phyloP scores from a whole-genome alignment of 1,140 invertebrate genomes.

The Hylaeus anthracinus region DNA sequence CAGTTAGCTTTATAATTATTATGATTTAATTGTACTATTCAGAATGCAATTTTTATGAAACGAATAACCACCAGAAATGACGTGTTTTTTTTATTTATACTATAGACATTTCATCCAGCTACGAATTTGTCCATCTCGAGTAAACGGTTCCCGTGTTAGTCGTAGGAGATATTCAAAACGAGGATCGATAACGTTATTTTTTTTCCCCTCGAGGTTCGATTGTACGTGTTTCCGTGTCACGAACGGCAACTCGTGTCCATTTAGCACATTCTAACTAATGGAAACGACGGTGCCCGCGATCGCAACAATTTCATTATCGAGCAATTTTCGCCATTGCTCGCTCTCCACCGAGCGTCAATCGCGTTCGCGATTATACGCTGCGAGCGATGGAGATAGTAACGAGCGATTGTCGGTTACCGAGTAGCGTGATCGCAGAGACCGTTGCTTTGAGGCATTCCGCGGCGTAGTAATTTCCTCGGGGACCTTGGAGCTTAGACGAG shows the following conservation, averaged over 20 bases:
- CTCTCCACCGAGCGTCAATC: neutral
- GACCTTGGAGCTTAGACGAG: neutral
- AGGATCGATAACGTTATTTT: conserved; percentile 10
- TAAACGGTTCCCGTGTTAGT: neutral
- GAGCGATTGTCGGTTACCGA: neutral
- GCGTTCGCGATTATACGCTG: too few species aligned
- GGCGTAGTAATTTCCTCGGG: neutral
- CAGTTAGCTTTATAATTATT: too few species aligned
- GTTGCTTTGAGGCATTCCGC: neutral
- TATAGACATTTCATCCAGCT: too few species aligned
- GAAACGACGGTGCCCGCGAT: neutral
- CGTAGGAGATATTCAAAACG: neutral
- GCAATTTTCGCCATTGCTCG: neutral
- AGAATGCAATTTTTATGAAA: too few species aligned
- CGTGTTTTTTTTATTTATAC: too few species aligned
- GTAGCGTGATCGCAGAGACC: neutral
- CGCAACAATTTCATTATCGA: conserved; percentile 11
- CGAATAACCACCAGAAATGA: too few species aligned
- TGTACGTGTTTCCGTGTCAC: conserved; percentile 9
- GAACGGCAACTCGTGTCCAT: neutral
- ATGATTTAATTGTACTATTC: too few species aligned
- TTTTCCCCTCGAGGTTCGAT: too few species aligned
- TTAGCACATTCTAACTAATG: neutral
- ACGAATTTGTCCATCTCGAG: too few species aligned
- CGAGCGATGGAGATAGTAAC: too few species aligned